Evolutionary conservation across 1,140 invertebrate species (phyloP), one percentile per base, ranked within the genome.

Genomic region (Babylonia areolata): DNA sequence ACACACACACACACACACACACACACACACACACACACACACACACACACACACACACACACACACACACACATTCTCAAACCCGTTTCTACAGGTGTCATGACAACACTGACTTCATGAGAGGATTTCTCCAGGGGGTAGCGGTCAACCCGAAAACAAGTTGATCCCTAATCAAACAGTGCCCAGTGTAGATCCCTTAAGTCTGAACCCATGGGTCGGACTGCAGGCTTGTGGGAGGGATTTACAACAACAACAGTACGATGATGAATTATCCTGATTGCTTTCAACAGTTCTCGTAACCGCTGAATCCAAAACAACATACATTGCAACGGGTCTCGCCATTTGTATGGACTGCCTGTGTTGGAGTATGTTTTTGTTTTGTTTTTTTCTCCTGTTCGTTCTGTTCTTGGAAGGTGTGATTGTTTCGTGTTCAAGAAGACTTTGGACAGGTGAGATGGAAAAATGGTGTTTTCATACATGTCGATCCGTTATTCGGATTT

Each of bases 131-230:
- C 23, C 20, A 23, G 58, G 15, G 58, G 20, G 1, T 69, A 23
- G 23, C 17, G 28, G 58, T 69, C 58, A 69, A 69, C 23, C 58
- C 2, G 58, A 28, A 31, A 35, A 73, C n/a, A 35, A 73, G 71
- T 73, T 73, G 71, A 73, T 73, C 71, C 71, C 71, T 12, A 73
- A 6, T 33, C n/a, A 73, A 73, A 73, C 71, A 73, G 35, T n/a
- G n/a, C n/a, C n/a, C 71, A 35, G 31, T n/a, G 28, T 9, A 35
- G 23, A n/a, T 69, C 64, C 64, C 15, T 12, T 23, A 31, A 6
- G 15, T 28, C 23, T 6, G 15, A 31, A 31, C 15, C 64, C 64
- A 6, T 69, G 23, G n/a, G n/a, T n/a, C n/a, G n/a, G n/a, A n/a
- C n/a, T n/a, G n/a, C n/a, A n/a, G n/a, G n/a, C n/a, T n/a, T n/a